Base-by-base conservation (phyloP, 1,140 invertebrate genomes). In the Epicauta chinensis region DNA sequence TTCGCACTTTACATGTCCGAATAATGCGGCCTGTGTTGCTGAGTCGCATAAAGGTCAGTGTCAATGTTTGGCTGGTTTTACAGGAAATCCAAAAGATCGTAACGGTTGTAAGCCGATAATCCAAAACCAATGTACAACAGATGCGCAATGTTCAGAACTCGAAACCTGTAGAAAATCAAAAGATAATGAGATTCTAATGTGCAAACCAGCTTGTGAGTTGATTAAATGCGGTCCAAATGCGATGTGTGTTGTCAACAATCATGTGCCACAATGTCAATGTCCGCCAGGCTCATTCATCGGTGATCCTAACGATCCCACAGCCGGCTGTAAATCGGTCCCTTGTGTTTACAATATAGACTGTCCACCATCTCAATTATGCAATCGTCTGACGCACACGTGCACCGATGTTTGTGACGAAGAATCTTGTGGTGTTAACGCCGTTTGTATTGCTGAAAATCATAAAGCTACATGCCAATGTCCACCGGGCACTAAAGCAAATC, bases 301-400 rank as follows among this genome's bases (percentile, higher is more conserved):
- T 1, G 82, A 93, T 75, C 89, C 91, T 0, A 83, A 86, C 63
- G 86, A 92, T 64, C 68, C 78, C 0, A 72, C 73, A 15, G 75
- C 78, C 53, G 89, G 89, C 14, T 93, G 90, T 62, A 77, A 81
- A 67, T 75, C 79, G 16, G 89, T 92, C 1, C 85, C 87, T 6
- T 92, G 89, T 65, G 84, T 92, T 16, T 89, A 89, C 62, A 91
- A 91, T 60, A 79, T 81, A 16, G 89, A 93, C 62, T 92, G 89
- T 65, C 82, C 83, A 10, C 71, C 79, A 2, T 77, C 80, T 23
- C 86, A 93, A 65, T 71, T 90, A 31, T 92, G 90, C 60, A 86
- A 93, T 62, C 75, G 89, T 23, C 70, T 91, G 54, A 84, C 83
- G 1, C 86, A 91, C 64, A 86, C 81, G n/a, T 93, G 89, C 59